Conservation (phyloP, 2,797 vertebrate genomes). For the Leptoclinus maculatus region DNA sequence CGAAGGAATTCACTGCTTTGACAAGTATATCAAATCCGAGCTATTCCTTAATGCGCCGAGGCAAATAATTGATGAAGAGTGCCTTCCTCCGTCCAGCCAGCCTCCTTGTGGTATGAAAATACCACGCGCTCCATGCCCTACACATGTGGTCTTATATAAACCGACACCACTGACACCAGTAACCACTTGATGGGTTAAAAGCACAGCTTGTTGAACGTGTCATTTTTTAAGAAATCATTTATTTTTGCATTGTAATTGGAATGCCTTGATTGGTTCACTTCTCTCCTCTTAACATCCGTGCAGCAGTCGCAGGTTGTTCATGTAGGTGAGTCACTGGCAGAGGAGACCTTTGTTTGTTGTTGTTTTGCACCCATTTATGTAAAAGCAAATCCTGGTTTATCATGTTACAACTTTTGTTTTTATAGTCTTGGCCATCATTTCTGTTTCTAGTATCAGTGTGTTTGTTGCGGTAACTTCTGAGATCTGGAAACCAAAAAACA, state of each 20-base stretch:
- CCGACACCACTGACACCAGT: constrained; percentile 51
- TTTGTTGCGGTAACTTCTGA: background rate
- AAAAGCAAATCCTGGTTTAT: background rate
- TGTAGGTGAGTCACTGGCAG: background rate
- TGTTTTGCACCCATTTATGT: background rate
- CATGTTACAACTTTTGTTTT: background rate
- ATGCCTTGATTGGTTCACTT: constrained; percentile 4
- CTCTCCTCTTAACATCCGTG: background rate
- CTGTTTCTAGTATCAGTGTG: background rate
- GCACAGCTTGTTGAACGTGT: constrained; percentile 34
- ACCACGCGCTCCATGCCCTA: background rate
- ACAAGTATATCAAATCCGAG: constrained; percentile 62
- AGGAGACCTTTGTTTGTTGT: background rate
- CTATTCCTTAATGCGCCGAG: constrained; percentile 50
- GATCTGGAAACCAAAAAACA: background rate
- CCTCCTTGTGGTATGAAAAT: constrained; percentile 24
- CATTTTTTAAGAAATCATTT: constrained; percentile 19
- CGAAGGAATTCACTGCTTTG: constrained; percentile 38
- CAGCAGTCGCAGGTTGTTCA: constrained; percentile 19
- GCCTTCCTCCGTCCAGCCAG: constrained; percentile 56
- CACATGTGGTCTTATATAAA: constrained; percentile 36
- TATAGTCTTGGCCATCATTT: background rate
- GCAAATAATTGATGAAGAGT: constrained; percentile 74
- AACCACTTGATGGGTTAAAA: constrained; percentile 53
- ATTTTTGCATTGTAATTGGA: constrained; percentile 8